Base-by-base conservation (phyloP, 1,140 invertebrate species). In the Galleria mellonella region DNA sequence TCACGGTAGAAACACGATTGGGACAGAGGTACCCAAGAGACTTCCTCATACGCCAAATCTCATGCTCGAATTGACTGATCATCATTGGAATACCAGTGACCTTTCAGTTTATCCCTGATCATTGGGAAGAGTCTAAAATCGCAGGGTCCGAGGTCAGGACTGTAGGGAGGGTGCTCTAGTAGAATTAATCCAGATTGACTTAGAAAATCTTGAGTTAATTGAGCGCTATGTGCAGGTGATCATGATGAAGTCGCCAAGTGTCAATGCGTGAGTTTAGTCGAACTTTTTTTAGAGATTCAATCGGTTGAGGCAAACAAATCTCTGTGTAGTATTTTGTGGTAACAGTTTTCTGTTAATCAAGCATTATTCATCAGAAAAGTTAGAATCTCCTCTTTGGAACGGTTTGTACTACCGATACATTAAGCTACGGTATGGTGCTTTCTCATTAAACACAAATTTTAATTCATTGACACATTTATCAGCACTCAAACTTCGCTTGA, bases 211-310 rank as follows among this genome's bases (percentile, higher is more conserved):
- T n/a, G n/a, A n/a, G n/a, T n/a, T n/a, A n/a, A n/a, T n/a, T n/a
- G n/a, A n/a, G n/a, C n/a, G n/a, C n/a, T n/a, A n/a, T n/a, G n/a
- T n/a, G n/a, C n/a, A n/a, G 94, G 52, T 91, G 14, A 93, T 88
- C 23, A 96, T 86, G 0, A 97, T 97, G 86, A 98, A 99, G 71
- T 94, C 92, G 81, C 99, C 98, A 4, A 98, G 98, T 50, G 99
- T 94, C 3, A 97, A 78, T 9, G 97, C 98, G n/a, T n/a, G n/a
- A n/a, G n/a, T n/a, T n/a, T n/a, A n/a, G n/a, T n/a, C n/a, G n/a
- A n/a, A n/a, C n/a, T n/a, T n/a, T n/a, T n/a, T n/a, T n/a, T n/a
- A n/a, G n/a, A n/a, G n/a, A n/a, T n/a, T n/a, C n/a, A n/a, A n/a
- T n/a, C n/a, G n/a, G n/a, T n/a, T n/a, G n/a, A n/a, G n/a, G n/a